phyloP scores from a whole-genome alignment of 2,113 vertebrate species.

The Thomomys bottae region DNA sequence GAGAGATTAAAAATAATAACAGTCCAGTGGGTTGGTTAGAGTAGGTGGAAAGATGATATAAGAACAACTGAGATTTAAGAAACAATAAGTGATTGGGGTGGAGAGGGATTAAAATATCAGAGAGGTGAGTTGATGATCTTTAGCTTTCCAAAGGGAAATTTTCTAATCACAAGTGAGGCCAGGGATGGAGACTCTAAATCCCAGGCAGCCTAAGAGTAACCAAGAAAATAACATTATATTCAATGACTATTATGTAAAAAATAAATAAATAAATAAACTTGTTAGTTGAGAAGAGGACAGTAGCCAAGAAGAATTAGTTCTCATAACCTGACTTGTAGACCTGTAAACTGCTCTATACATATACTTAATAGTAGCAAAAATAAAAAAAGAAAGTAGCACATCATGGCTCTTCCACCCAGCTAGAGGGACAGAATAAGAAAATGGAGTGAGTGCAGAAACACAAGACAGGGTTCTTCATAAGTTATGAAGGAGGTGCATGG shows the following conservation, averaged over 20 bases:
- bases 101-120: background rate
- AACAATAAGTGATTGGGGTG: background rate
- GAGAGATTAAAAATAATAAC: background rate
- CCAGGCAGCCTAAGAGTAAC: background rate
- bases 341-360: too few species aligned
- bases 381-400: background rate
- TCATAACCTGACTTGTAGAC: too few species aligned
- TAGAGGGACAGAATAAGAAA: background rate
- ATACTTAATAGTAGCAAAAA: too few species aligned
- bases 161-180: background rate
- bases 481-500: background rate
- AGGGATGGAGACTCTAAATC: background rate
- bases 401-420: background rate
- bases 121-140: background rate
- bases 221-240: background rate
- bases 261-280: too few species aligned
- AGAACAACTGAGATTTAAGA: background rate
- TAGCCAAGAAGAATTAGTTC: too few species aligned
- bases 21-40: background rate
- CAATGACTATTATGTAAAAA: too few species aligned
- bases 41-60: background rate
- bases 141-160: background rate
- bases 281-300: too few species aligned
- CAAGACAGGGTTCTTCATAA: background rate
- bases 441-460: background rate